A percentile compares a stretch with the other conserved stretches of the same genome.
These are phyloP conservation scores for Microcebus lehilahytsara DNA, from an alignment of 2,113 vertebrate species.

Conservation along the genomic window DNA sequence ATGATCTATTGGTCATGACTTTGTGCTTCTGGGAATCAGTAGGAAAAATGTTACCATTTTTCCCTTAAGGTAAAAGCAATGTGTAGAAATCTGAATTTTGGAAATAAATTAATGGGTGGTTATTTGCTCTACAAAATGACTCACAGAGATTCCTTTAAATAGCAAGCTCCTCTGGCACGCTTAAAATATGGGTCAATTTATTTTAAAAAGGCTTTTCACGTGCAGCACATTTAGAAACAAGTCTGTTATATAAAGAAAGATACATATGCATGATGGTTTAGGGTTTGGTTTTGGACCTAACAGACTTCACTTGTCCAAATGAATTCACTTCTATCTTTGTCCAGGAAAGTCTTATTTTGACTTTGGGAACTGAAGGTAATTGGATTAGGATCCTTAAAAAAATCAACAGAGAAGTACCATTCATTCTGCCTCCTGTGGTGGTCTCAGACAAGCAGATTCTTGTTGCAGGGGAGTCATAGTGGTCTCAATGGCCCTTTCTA, in stretches of 20 bases:
- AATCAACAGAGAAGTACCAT: conserved; percentile 63
- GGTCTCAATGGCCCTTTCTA: conserved; percentile 66
- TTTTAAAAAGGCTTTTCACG: conserved; percentile 57
- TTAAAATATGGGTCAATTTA: conserved; percentile 65
- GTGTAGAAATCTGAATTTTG: conserved; percentile 28
- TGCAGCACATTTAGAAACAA: conserved; percentile 59
- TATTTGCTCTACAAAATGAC: conserved; percentile 54
- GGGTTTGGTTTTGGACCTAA: conserved; percentile 66
- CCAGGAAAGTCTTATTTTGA: conserved; percentile 71
- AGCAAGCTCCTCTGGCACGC: conserved; percentile 46
- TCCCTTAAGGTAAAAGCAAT: conserved; percentile 42
- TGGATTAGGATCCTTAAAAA: conserved; percentile 60
- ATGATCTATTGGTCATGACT: not conserved
- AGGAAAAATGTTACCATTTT: conserved; percentile 13
- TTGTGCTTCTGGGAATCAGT: conserved; percentile 37
- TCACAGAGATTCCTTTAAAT: conserved; percentile 65
- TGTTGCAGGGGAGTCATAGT: conserved; percentile 63
- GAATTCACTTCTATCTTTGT: conserved; percentile 73
- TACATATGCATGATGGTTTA: conserved; percentile 52
- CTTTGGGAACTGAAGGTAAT: conserved; percentile 68
- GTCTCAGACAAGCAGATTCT: conserved; percentile 67
- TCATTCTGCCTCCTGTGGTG: conserved; percentile 67
- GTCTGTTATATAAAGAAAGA: conserved; percentile 65
- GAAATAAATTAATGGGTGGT: conserved; percentile 48
- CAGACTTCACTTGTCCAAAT: conserved; percentile 69